phyloP scores from a whole-genome alignment of 2,113 vertebrate genomes.

The Thryonomys swinderianus region DNA sequence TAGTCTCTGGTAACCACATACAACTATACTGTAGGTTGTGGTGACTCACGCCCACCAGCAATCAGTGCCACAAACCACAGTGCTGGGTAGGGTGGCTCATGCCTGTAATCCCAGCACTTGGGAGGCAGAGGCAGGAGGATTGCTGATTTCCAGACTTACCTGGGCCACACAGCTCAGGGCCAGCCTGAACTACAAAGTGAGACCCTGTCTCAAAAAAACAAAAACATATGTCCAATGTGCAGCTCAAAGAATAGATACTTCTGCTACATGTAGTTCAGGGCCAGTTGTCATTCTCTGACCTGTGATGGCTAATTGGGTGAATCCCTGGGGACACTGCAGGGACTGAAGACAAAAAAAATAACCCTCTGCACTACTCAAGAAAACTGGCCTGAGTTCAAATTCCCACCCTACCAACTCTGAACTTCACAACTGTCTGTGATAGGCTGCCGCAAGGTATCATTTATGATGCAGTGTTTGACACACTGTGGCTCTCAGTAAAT shows the following conservation, averaged over 20 bases:
- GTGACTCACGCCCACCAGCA: no score
- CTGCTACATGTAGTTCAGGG: not conserved
- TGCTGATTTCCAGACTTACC: no score
- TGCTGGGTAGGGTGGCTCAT: no score
- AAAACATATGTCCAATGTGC: not conserved
- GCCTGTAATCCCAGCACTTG: no score
- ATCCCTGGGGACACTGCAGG: not conserved
- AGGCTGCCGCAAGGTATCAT: not conserved
- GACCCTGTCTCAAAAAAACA: no score
- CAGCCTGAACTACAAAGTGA: no score
- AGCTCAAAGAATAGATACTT: not conserved
- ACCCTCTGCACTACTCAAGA: not conserved
- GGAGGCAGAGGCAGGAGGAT: no score
- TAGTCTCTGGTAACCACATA: no score
- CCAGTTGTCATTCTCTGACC: not conserved
- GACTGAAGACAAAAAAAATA: not conserved
- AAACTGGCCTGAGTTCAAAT: not conserved
- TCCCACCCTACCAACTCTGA: not conserved
- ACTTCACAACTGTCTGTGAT: not conserved
- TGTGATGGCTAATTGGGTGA: not conserved
- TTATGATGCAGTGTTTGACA: not conserved
- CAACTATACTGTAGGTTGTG: no score
- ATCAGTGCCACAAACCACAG: no score
- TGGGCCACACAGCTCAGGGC: no score
- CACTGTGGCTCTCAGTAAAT: not conserved